phyloP scores from a whole-genome alignment of 2,113 vertebrate genomes.

The Apodemus sylvaticus region DNA sequence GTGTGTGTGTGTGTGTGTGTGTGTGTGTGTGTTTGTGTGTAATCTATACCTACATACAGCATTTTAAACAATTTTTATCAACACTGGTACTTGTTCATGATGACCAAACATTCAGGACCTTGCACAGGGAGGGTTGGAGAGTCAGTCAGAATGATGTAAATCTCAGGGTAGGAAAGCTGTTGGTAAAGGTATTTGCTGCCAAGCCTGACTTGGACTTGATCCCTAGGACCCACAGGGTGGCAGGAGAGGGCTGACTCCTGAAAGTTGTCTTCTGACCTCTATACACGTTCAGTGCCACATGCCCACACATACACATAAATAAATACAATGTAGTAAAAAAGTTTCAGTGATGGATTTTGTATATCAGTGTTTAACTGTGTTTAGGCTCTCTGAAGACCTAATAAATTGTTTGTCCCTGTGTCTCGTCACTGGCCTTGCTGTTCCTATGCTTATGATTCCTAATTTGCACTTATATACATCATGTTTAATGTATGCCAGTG shows the following conservation, averaged over 20 bases:
- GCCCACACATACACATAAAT: neutral
- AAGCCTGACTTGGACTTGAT: too few relatives aligned
- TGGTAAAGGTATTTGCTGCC: neutral
- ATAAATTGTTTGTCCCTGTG: neutral
- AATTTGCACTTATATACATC: conserved; percentile 39
- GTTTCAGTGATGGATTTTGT: neutral
- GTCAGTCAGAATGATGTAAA: neutral
- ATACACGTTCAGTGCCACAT: neutral
- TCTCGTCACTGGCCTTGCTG: neutral
- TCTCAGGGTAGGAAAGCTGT: neutral
- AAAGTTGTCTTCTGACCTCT: neutral
- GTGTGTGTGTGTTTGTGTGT: neutral
- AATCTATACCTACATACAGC: neutral
- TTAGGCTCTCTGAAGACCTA: neutral
- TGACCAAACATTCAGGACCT: neutral
- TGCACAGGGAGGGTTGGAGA: neutral
- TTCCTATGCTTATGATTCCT: neutral
- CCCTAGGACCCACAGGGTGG: neutral
- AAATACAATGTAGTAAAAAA: neutral
- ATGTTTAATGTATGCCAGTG: conserved; percentile 12
- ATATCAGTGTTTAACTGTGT: neutral
- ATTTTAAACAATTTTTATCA: neutral
- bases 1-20: neutral
- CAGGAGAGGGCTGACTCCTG: neutral
- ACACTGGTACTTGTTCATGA: neutral